Conservation (phyloP, 2,113 vertebrate species). For the Dunckerocampus dactyliophorus region DNA sequence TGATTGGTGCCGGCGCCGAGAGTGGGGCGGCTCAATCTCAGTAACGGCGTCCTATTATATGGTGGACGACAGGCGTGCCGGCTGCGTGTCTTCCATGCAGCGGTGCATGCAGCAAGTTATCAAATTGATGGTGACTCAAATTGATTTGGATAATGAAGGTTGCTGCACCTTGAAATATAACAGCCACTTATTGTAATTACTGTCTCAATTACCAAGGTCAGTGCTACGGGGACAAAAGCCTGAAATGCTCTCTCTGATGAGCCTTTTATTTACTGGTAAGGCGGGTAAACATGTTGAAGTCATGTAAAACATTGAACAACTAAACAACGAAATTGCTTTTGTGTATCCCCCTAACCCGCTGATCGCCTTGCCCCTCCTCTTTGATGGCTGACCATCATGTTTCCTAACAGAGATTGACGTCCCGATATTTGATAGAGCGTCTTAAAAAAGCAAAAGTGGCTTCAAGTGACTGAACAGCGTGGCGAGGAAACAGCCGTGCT, state of each 20-base stretch:
- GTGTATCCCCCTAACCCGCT: background rate
- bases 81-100: slow-evolving; percentile 63
- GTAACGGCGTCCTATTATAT: slow-evolving; percentile 76
- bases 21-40: slow-evolving; percentile 70
- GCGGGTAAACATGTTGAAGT: background rate
- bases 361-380: background rate
- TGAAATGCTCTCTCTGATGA: slow-evolving; percentile 54
- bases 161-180: slow-evolving; percentile 78
- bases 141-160: slow-evolving; percentile 77
- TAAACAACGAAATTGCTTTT: slow-evolving; percentile 1
- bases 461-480: background rate
- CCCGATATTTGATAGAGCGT: slow-evolving; percentile 13
- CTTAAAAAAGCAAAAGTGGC: slow-evolving; percentile 11
- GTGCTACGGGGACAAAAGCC: slow-evolving; percentile 59
- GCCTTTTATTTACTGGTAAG: slow-evolving; percentile 29
- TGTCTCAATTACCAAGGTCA: slow-evolving; percentile 79
- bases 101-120: slow-evolving; percentile 67
- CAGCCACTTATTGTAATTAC: slow-evolving; percentile 80
- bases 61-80: slow-evolving; percentile 57
- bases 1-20: slow-evolving; percentile 64
- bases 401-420: slow-evolving; percentile 40
- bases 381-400: slow-evolving; percentile 24
- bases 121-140: slow-evolving; percentile 78
- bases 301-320: background rate
- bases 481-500: slow-evolving; percentile 46